Evolutionary conservation across 2,113 vertebrate genomes (phyloP).

Genomic region (Epinephelus moara): DNA sequence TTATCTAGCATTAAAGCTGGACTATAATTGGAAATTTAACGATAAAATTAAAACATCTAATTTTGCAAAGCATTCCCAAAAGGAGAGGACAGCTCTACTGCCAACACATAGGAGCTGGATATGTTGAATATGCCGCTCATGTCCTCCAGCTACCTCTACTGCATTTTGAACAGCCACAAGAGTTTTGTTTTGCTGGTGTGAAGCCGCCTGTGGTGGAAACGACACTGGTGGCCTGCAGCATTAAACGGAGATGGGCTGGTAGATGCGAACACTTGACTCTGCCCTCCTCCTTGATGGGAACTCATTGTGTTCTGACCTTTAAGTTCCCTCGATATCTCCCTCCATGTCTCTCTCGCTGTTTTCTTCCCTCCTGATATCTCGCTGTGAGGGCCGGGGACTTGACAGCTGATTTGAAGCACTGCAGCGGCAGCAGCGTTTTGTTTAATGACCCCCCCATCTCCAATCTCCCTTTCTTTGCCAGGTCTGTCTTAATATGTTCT

Average conservation of each 20-base stretch:
- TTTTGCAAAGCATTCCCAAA: background rate
- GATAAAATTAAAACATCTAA: background rate
- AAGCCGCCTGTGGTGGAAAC: constrained; percentile 24
- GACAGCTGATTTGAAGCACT: constrained; percentile 60
- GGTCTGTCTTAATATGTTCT: constrained; percentile 31
- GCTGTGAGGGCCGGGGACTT: constrained; percentile 40
- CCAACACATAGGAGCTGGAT: background rate
- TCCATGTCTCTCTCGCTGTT: constrained; percentile 35
- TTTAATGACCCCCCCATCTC: constrained; percentile 42
- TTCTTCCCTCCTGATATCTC: constrained; percentile 47
- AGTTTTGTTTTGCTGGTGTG: constrained; percentile 36
- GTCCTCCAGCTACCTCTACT: background rate
- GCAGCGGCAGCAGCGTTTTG: constrained; percentile 29
- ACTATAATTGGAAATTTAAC: background rate
- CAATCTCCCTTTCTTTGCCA: constrained; percentile 20
- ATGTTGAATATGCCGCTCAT: background rate
- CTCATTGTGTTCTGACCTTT: constrained; percentile 77
- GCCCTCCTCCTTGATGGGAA: constrained; percentile 69
- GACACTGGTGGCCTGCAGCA: constrained; percentile 39
- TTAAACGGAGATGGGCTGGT: constrained; percentile 41
- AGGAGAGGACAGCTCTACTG: background rate
- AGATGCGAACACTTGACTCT: constrained; percentile 69
- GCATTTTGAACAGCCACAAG: background rate
- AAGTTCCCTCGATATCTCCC: constrained; percentile 62
- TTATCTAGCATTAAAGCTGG: background rate